Evolutionary conservation across 2,888 invertebrate species (phyloP), one percentile per base, ranked within the genome.

Genomic region (Dryomyza anilis): DNA sequence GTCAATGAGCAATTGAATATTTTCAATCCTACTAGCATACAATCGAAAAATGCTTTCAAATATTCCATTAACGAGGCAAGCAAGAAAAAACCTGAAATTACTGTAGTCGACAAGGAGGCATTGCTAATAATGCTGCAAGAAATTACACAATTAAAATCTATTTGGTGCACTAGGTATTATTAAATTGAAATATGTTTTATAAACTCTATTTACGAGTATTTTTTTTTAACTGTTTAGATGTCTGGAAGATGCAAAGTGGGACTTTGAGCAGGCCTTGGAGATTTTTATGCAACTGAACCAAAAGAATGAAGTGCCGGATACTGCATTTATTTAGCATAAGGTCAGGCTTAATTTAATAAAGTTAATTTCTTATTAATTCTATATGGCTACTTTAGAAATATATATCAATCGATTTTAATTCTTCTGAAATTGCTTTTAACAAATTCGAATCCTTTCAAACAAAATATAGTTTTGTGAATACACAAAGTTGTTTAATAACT

Each of bases 231-330:
- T 46, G 67, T 68, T 2, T 57, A 75, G 79, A 36, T 74, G 80
- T 43, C 66, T 81, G 7, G 78, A 80, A 16, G 76, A 76, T 16
- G 79, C 75, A 2, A 67, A 74, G 23, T 81, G 82, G 82, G 65
- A 79, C 12, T 74, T 78, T 14, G 59, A 75, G 21, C 36, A 62
- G 1, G 75, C 81, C 0, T 30, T 80, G 3, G 65, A 75, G 19
- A 48, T 72, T 25, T 81, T 78, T 30, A 19, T 77, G 8, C 29
- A 67, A 14, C 72, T 76, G 62, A 67, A 70, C 8, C 52, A 70
- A 0, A 60, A 55, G 10, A 73, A 74, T 2, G 70, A 77, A 53
- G 69, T 81, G 21, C 78, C 81, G 0, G 68, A 73, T 45, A 62
- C 71, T 1, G 78, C 80, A 1, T 79, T 76, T 63, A 70, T 66